phyloP scores from a whole-genome alignment of 2,888 invertebrate genomes.

The Cataglyphis albicans region DNA sequence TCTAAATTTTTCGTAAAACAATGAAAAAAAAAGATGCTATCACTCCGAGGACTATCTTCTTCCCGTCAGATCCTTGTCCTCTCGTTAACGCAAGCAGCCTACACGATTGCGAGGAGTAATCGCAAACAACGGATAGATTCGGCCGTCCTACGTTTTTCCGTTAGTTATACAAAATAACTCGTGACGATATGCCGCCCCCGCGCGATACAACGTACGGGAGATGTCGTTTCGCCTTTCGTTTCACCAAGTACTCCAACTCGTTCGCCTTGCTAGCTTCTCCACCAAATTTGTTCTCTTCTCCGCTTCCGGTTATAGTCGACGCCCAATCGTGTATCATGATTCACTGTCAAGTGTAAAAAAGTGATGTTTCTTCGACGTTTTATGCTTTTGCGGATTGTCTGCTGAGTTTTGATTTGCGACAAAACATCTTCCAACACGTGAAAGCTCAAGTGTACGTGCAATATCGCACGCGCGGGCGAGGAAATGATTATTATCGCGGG shows the following conservation, averaged over 20 bases:
- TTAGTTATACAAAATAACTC: constrained; percentile 25
- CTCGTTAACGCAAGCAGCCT: neutral
- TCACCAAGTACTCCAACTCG: neutral
- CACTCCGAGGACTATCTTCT: neutral
- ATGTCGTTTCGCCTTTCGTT: neutral
- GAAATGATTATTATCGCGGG: neutral
- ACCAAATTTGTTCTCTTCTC: constrained; percentile 14
- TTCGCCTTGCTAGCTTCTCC: constrained; percentile 6
- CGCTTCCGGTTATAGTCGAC: constrained; percentile 31
- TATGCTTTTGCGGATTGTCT: neutral
- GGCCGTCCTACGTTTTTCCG: constrained; percentile 34
- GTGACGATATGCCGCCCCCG: constrained; percentile 41
- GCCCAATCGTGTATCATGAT: constrained; percentile 30
- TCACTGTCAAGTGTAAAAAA: neutral
- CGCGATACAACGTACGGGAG: constrained; percentile 3
- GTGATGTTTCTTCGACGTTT: neutral
- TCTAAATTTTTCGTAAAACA: neutral
- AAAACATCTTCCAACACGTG: constrained; percentile 1
- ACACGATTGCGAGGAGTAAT: neutral
- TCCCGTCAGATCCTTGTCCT: neutral
- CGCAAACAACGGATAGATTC: constrained; percentile 11
- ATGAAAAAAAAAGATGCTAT: neutral
- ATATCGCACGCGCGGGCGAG: neutral
- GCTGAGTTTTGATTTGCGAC: neutral
- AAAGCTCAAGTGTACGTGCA: neutral